These are phyloP conservation scores for Drosophila truncata DNA, from an alignment of 1,140 invertebrate genomes.

Conservation along the genomic window DNA sequence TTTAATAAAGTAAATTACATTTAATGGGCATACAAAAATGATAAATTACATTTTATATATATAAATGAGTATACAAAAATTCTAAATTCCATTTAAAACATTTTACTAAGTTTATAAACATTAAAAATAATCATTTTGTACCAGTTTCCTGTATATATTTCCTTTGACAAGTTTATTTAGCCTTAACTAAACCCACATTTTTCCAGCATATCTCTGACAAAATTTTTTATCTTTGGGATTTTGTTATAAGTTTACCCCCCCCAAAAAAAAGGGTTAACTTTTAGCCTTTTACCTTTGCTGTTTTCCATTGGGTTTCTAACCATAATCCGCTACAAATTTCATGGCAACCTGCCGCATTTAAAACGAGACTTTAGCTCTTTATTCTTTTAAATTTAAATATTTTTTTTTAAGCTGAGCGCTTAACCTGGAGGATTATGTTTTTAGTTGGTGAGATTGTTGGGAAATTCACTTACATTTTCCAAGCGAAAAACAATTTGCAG, in stretches of 20 bases:
- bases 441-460: not conserved
- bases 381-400: not conserved
- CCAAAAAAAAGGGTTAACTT: not conserved
- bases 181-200: not conserved
- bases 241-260: not conserved
- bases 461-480: slow-evolving; percentile 17
- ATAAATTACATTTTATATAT: not conserved
- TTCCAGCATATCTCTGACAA: not conserved
- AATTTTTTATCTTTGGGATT: not conserved
- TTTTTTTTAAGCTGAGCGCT: not conserved
- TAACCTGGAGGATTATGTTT: slow-evolving; percentile 19
- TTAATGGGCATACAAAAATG: not conserved
- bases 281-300: not conserved
- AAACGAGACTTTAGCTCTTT: slow-evolving; percentile 1
- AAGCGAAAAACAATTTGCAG: slow-evolving; percentile 18
- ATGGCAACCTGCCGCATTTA: not conserved
- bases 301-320: slow-evolving; percentile 2
- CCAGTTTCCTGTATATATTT: not conserved
- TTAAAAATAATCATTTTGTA: not conserved
- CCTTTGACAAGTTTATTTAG: not conserved
- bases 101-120: too few relatives aligned
- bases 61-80: too few relatives aligned
- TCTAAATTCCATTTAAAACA: too few relatives aligned
- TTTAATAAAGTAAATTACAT: not conserved
- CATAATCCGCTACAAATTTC: slow-evolving; percentile 7